Conservation (phyloP, 2,113 vertebrate species). For the Cisticola juncidis region DNA sequence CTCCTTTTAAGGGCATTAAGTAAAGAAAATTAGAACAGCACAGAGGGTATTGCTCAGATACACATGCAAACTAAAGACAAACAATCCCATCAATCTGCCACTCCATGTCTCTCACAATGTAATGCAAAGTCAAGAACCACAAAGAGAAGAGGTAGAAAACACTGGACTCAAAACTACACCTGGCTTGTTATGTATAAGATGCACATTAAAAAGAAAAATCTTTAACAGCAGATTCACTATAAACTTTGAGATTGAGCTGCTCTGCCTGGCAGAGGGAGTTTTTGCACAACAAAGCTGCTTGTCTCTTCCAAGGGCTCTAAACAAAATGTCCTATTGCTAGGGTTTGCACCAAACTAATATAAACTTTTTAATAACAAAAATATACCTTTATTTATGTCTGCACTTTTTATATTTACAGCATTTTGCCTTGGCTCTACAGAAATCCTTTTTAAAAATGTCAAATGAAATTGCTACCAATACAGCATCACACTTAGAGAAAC, state of each 20-base stretch:
- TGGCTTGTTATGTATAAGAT: not conserved
- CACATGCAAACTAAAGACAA: not conserved
- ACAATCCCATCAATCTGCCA: not conserved
- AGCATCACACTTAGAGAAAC: not conserved
- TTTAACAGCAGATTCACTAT: not conserved
- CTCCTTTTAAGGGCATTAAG: not conserved
- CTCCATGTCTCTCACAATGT: rapidly evolving
- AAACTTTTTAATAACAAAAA: not conserved
- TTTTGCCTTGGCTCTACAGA: not conserved
- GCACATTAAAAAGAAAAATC: not conserved
- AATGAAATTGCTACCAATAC: not conserved
- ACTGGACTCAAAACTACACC: not conserved
- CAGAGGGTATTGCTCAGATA: not conserved
- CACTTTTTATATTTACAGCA: not conserved
- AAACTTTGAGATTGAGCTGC: not conserved
- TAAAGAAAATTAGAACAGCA: not conserved
- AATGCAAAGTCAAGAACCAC: not conserved
- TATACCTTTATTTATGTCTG: not conserved
- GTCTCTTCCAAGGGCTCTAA: not conserved
- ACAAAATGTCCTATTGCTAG: not conserved
- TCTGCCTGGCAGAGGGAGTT: not conserved
- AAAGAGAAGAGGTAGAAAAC: not conserved
- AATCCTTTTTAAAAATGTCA: not conserved
- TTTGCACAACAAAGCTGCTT: not conserved
- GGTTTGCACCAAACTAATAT: not conserved